phyloP scores from a whole-genome alignment of 2,888 invertebrate genomes.

The Prosopocoilus inquinatus region DNA sequence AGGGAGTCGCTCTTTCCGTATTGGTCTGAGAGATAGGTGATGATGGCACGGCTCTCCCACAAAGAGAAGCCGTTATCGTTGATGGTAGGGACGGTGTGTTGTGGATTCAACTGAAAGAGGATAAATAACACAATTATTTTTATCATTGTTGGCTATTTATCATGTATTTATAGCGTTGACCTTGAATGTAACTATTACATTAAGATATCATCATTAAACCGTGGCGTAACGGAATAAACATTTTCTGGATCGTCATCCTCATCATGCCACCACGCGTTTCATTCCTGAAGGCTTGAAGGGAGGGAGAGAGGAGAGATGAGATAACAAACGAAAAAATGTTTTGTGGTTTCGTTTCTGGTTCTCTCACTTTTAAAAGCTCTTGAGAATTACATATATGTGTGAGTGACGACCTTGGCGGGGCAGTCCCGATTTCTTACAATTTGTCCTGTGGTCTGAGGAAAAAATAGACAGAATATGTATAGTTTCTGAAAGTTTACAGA shows the following conservation, averaged over 20 bases:
- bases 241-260: not conserved
- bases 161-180: not conserved
- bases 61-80: constrained; percentile 78
- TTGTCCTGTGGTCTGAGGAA: too few species aligned
- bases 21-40: constrained; percentile 74
- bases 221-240: not conserved
- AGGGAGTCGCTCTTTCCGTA: constrained; percentile 76
- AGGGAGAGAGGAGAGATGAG: too few species aligned
- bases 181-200: not conserved
- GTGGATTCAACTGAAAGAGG: constrained; percentile 69
- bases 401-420: too few species aligned
- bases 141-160: not conserved
- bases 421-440: too few species aligned
- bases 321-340: too few species aligned
- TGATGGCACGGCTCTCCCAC: constrained; percentile 84
- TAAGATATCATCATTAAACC: not conserved
- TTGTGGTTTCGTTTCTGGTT: too few species aligned
- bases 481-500: too few species aligned
- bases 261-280: too few species aligned
- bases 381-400: too few species aligned
- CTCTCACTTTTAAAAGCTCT: too few species aligned
- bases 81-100: constrained; percentile 81
- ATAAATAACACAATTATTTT: not conserved
- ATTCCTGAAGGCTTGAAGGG: too few species aligned
- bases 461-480: too few species aligned